Percentiles rank a stretch among this genome's conserved stretches.
These are phyloP conservation scores for Solen grandis DNA, from an alignment of 1,140 invertebrate species.

Conservation along the genomic window DNA sequence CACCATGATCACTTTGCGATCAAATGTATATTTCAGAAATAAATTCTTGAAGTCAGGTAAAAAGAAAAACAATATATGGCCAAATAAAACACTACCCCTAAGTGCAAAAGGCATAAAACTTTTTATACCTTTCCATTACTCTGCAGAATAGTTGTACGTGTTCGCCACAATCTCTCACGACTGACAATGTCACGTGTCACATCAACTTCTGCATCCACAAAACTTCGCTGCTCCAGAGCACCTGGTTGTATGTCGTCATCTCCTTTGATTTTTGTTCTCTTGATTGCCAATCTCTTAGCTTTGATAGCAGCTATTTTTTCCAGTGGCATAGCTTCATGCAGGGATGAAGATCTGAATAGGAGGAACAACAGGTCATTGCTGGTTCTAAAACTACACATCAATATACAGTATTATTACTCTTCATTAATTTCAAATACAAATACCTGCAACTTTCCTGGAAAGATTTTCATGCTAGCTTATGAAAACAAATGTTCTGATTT, in stretches of 20 bases:
- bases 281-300: conserved; percentile 97
- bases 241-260: conserved; percentile 86
- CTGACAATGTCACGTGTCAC: conserved; percentile 97
- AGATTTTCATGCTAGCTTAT: no score
- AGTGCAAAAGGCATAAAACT: no score
- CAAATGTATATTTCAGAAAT: no score
- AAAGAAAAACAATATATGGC: no score
- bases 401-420: no score
- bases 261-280: conserved; percentile 94
- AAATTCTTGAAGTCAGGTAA: no score
- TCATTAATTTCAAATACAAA: no score
- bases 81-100: no score
- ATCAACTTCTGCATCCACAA: conserved; percentile 97
- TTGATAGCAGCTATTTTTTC: conserved; percentile 99
- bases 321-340: conserved; percentile 95
- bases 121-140: conserved; percentile 92
- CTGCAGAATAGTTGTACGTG: conserved; percentile 96
- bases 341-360: conserved; percentile 83
- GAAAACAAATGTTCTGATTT: no score
- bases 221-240: conserved; percentile 89
- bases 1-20: no score
- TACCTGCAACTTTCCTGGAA: no score
- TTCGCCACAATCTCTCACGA: conserved; percentile 96
- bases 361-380: conserved; percentile 19
- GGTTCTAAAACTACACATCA: no score